Evolutionary conservation across 1,140 invertebrate genomes (phyloP).

Genomic region (Drusus annulatus): DNA sequence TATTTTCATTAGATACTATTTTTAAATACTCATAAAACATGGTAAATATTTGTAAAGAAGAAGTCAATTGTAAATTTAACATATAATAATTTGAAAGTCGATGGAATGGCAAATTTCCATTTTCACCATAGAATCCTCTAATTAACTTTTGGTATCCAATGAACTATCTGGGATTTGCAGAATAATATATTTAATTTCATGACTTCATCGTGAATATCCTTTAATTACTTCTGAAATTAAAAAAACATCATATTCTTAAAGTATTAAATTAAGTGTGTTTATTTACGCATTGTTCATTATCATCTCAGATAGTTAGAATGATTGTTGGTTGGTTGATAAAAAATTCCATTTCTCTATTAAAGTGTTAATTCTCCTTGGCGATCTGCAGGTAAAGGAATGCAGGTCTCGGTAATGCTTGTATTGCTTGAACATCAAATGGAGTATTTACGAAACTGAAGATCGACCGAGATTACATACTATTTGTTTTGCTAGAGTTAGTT

Average conservation of each 20-base stretch:
- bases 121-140: slow-evolving; percentile 10
- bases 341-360: no score
- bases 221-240: no score
- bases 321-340: no score
- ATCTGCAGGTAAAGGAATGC: no score
- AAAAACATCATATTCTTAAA: no score
- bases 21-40: slow-evolving; percentile 48
- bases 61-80: slow-evolving; percentile 57
- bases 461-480: slow-evolving; percentile 2
- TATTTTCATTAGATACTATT: slow-evolving; percentile 32
- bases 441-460: not conserved
- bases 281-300: no score
- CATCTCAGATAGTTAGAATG: no score
- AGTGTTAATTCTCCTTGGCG: no score
- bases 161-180: not conserved
- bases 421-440: not conserved
- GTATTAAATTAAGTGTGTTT: no score
- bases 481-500: slow-evolving; percentile 42
- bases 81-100: slow-evolving; percentile 37
- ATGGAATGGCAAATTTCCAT: not conserved
- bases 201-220: no score
- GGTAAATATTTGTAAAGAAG: slow-evolving; percentile 56
- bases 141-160: not conserved
- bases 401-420: not conserved
- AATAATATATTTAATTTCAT: no score